Base-by-base conservation (phyloP, 2,113 vertebrate genomes). In the Pelusios castaneus region DNA sequence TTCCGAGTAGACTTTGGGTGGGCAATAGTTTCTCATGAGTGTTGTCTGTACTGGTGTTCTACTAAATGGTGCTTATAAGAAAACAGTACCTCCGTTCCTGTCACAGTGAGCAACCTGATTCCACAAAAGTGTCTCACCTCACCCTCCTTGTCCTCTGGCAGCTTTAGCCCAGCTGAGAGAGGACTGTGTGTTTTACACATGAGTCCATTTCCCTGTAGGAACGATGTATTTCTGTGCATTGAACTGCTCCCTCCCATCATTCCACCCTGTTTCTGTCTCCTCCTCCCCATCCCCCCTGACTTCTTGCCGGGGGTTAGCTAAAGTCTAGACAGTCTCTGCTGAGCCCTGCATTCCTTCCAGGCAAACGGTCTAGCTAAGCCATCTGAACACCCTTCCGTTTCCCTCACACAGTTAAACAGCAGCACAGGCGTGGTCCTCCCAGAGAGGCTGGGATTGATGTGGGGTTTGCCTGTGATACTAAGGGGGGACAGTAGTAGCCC, bases 311-410 rank as follows among this genome's bases (percentile, higher is more conserved):
- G 95, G 95, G 92, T 95, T 41, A 16, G 95, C 79, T 87, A 85
- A 83, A 70, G 95, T 97, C 96, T 97, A 97, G 97, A 97, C 97
- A 94, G 89, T 91, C 94, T 93, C 95, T 96, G 90, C 95, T 93
- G 94, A 96, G 97, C 96, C 73, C 70, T 0, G 3, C 4, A 95
- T 95, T 96, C 91, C 77, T 82, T 60, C 52, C 54, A 91, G 78
- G 34, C 77, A 76, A 25, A 80, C 86, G 4, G 5, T 79, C 12
- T 51, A 14, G 88, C 87, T 91, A 85, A 84, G 83, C 55, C 85
- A 45, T 60, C 91, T 90, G 82, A 10, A 77, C 29, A 14, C 45
- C 45, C 73, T 91, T 67, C 31, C 43, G 55, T 90, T 85, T 58
- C 60, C 77, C 89, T 67, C 87, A 81, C 55, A 85, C 78, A 16